Percentiles rank a stretch among this genome's conserved stretches.
These are phyloP conservation scores for Himantopus leucocephalus DNA, from an alignment of 2,113 vertebrate species.

Conservation along the genomic window DNA sequence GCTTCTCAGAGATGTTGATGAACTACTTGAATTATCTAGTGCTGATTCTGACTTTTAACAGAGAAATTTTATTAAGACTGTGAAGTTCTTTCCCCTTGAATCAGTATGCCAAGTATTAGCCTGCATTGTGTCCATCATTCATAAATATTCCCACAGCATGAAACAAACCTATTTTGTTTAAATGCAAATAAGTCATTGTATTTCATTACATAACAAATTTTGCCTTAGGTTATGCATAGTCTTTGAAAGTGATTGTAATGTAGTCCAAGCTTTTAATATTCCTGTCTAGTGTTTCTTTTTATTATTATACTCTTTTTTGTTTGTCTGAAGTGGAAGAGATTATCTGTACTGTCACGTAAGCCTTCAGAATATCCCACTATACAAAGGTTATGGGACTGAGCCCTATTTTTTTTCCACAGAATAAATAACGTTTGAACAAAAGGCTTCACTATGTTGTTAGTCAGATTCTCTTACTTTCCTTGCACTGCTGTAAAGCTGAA, in stretches of 20 bases:
- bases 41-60: background rate
- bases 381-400: background rate
- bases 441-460: background rate
- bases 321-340: constrained; percentile 41
- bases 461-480: background rate
- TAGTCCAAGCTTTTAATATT: background rate
- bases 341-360: background rate
- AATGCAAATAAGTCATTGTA: background rate
- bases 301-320: background rate
- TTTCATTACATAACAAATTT: background rate
- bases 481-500: background rate
- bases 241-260: background rate
- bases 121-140: background rate
- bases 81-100: background rate
- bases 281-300: background rate
- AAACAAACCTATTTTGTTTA: background rate
- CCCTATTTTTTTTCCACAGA: background rate
- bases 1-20: background rate
- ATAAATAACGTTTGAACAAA: constrained; percentile 12
- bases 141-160: background rate
- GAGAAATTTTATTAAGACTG: background rate
- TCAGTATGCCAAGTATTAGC: background rate
- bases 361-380: background rate
- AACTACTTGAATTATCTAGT: background rate
- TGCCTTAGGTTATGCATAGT: background rate